These are phyloP conservation scores for Lasiurus borealis DNA, from an alignment of 2,113 vertebrate species.

Conservation along the genomic window DNA sequence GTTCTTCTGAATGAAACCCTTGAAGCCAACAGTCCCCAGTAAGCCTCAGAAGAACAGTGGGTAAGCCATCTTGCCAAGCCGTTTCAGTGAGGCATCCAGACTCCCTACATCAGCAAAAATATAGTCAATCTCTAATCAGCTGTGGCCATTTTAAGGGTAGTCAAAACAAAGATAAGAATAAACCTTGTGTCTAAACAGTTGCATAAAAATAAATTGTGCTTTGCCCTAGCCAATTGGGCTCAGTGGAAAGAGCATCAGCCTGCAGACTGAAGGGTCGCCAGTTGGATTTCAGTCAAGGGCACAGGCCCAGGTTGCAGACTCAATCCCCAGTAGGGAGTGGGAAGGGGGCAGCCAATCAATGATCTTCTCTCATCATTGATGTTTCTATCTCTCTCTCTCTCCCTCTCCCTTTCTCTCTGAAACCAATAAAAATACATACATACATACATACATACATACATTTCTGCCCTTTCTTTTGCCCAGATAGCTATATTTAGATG, in stretches of 20 bases:
- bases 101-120: neutral
- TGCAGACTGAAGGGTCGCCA: no score
- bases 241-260: no score
- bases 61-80: neutral
- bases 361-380: no score
- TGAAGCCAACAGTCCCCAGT: neutral
- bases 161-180: constrained; percentile 35
- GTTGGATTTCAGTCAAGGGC: no score
- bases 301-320: no score
- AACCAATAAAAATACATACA: no score
- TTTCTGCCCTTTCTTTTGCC: constrained; percentile 61
- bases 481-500: constrained; percentile 65
- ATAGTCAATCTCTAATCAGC: neutral
- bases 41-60: neutral
- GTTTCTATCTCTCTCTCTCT: no score
- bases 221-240: no score
- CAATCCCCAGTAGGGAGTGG: no score
- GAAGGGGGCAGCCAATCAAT: no score
- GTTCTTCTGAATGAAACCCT: neutral
- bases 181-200: constrained; percentile 71
- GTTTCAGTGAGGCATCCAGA: neutral
- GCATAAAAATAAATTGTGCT: constrained; percentile 66
- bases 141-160: constrained; percentile 54
- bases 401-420: no score
- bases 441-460: no score